Base-by-base conservation (phyloP, 2,888 invertebrate genomes). In the Byasa hedistus region DNA sequence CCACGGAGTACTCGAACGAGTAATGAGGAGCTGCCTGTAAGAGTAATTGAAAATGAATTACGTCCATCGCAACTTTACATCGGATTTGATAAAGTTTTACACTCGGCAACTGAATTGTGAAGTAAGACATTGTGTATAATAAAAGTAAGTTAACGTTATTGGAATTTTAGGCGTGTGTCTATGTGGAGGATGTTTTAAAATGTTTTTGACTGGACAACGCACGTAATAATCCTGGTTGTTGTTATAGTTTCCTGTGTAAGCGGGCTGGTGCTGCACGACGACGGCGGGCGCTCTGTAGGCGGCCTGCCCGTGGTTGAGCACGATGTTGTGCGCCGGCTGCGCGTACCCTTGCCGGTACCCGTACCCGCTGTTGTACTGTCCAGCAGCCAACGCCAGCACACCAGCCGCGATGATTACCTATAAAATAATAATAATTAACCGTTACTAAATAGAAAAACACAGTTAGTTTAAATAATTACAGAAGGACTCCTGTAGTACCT, bases 1-100 rank as follows among this genome's bases (percentile, higher is more conserved):
- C 69, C 3, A 82, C 78, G 67, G 75, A 77, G 73, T 82, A 81
- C 54, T 71, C 74, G 66, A 86, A 80, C 24, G 76, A 72, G 68
- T 78, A 79, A 63, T 79, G 78, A 27, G 79, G 77, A 68, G 86
- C 82, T 22, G 87, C 68, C 78, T 78, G 58, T 1, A 52, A 44
- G 5, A 23, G 5, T 12, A 23, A 32, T 36, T 21, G 12, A 62
- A 3, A 19, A 24, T 51, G n/a, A 56, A 58, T 24, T 2, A 24
- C 1, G 32, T 8, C 10, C 32, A 32, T 32, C 32, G 32, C 10
- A 32, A 32, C 32, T 32, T 32, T 32, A 10, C 1, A 32, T 32
- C 32, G 10, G 32, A 32, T 32, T 32, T 10, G 32, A 32, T 10
- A 32, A 32, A 5, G 7, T 32, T 32, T 8, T 32, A 32, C 10